Evolutionary conservation across 2,888 invertebrate species (phyloP).

Genomic region (Amblyjoppa fuscipennis): DNA sequence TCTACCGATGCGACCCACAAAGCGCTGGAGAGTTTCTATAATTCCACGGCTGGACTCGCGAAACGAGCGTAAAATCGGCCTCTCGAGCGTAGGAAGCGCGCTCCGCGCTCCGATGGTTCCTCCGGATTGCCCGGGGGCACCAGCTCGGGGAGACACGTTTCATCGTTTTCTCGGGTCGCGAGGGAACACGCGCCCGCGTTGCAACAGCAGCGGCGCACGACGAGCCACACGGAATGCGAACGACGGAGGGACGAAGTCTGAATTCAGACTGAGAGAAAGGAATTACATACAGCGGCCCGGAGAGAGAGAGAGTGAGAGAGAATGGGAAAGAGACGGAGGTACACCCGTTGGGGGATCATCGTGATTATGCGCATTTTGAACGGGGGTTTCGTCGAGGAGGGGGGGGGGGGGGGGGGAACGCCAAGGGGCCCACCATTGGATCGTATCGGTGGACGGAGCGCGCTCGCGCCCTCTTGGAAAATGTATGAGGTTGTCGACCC

Average conservation of each 20-base stretch:
- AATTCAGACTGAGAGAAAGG: slow-evolving; percentile 50
- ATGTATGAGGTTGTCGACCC: slow-evolving; percentile 69
- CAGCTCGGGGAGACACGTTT: slow-evolving; percentile 57
- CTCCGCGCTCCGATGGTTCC: slow-evolving; percentile 7
- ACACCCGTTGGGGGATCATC: slow-evolving; percentile 59
- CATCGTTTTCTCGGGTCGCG: slow-evolving; percentile 58
- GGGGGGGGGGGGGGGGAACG: slow-evolving; percentile 18
- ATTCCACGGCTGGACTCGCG: slow-evolving; percentile 49
- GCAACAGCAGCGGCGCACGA: slow-evolving; percentile 46
- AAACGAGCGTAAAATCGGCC: slow-evolving; percentile 61
- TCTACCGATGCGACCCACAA: slow-evolving; percentile 9
- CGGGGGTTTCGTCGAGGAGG: slow-evolving; percentile 27
- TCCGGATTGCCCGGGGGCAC: slow-evolving; percentile 52
- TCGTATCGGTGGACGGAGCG: slow-evolving; percentile 60
- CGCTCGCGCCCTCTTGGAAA: slow-evolving; percentile 57
- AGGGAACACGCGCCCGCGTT: slow-evolving; percentile 34
- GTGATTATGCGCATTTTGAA: slow-evolving; percentile 69
- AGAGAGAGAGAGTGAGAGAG: slow-evolving; percentile 41
- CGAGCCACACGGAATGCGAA: slow-evolving; percentile 49
- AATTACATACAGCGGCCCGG: neutral
- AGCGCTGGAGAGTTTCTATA: slow-evolving; percentile 57
- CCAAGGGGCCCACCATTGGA: slow-evolving; percentile 49
- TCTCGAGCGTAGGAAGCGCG: slow-evolving; percentile 15
- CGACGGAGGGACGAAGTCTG: slow-evolving; percentile 34
- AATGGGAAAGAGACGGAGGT: slow-evolving; percentile 19